Evolutionary conservation across 2,797 vertebrate species (phyloP), one percentile per base, ranked within the genome.

Genomic region (Cynopterus sphinx): DNA sequence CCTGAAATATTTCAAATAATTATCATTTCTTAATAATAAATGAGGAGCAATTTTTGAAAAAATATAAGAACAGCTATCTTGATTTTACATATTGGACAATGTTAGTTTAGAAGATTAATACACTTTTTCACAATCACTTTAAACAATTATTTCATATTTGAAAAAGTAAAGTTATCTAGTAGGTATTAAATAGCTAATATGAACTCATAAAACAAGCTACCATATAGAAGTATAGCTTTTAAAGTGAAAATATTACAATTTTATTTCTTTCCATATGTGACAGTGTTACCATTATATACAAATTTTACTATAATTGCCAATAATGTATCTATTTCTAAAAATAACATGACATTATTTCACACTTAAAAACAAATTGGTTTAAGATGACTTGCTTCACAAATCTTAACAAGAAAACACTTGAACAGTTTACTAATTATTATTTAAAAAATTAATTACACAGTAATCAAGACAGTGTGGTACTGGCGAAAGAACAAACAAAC

Each of bases 141-240:
- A 93, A 59, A 84, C 78, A 93, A 93, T 84, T 33, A 97, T 90
- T 85, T 94, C 81, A 94, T 92, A 96, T 93, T 96, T 97, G 43
- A 65, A 97, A 97, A 92, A 95, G 39, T 97, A 92, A 97, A 95
- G 74, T 97, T 90, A 75, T 95, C 93, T 78, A 96, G 85, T 67
- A 96, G 51, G 24, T 74, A 87, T 82, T 97, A 97, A 96, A 67
- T 59, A 98, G 59, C 28, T 87, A 89, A 73, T 81, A 89, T 96
- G 87, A 97, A 97, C 81, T 96, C 96, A 95, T 43, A 96, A 97
- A 95, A 97, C 96, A 82, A 97, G 94, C 73, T 57, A 43, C 94
- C 90, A 0, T 55, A 87, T 57, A 96, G 68, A 86, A 98, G 73
- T 86, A 93, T 87, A 95, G 63, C 93, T 89, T 96, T 95, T 95